Base-by-base conservation (phyloP, 1,140 invertebrate genomes). In the Bombus sibiricus region DNA sequence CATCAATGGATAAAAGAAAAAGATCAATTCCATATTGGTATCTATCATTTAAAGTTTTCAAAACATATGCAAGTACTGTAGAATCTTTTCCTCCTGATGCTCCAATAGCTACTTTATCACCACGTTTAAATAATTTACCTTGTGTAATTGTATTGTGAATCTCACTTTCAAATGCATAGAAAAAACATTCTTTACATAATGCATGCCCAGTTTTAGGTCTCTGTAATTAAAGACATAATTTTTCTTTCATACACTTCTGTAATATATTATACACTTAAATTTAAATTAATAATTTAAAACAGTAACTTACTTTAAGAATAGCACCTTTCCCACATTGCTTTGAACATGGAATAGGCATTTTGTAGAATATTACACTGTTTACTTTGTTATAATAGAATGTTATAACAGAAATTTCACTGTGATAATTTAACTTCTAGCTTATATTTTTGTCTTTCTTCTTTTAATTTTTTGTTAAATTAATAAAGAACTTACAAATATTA, bases 41-140 rank as follows among this genome's bases (percentile, higher is more conserved):
- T 84, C 97, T 96, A 90, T 99, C 96, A 95, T 99, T 99, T 6
- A 99, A 95, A 8, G 98, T 94, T 95, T 99, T 99, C 88, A 99
- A 94, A 6, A 99, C 96, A 94, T 98, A 97, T 4, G 98, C 99
- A 59, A 99, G 95, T 25, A 99, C 99, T 22, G 99, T 99, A 0
- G 99, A 99, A 95, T 99, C 99, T 96, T 99, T 99, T 74, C 99
- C 99, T 80, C 99, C 99, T 85, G 99, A 99, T 41, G 99, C 99
- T 62, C 98, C 99, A 73, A 99, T 97, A 10, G 99, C 99, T 37
- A 99, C 98, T 85, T 97, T 98, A 91, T 99, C 97, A 18, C 98
- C 98, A 83, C 95, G 95, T 85, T 97, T 97, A 93, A 99, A 99
- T 69, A 99, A 96, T 88, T 97, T 96, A n/a, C 96, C 97, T 92